Evolutionary conservation across 2,113 vertebrate species (phyloP).

Genomic region (Tragelaphus buxtoni): DNA sequence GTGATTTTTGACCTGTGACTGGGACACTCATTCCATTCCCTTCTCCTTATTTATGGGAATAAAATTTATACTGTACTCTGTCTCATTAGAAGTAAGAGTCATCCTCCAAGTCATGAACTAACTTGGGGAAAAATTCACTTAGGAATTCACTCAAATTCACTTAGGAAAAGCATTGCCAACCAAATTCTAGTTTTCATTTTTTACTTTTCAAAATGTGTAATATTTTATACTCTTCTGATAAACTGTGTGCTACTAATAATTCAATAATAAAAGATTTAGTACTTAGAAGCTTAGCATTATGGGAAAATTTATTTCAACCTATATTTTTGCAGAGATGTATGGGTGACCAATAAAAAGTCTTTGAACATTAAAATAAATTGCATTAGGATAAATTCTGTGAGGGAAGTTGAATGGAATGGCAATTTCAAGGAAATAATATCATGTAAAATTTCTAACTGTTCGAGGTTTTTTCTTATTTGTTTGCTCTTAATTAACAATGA

Average conservation of each 20-base stretch:
- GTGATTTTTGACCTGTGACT: neutral
- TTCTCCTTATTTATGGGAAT: neutral
- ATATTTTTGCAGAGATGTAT: neutral
- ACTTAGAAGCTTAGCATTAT: neutral
- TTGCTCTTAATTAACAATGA: neutral
- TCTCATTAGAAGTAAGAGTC: neutral
- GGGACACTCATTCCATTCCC: neutral
- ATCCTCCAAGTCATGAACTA: neutral
- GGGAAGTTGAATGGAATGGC: neutral
- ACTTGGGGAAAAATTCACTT: neutral
- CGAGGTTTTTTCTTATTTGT: neutral
- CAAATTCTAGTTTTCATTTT: neutral
- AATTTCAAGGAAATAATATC: neutral
- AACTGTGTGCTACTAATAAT: neutral
- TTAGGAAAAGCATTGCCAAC: neutral
- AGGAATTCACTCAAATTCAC: neutral
- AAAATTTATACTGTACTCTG: neutral
- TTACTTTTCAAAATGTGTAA: neutral
- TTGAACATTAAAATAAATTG: conserved; percentile 26
- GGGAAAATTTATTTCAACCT: neutral
- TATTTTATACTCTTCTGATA: neutral
- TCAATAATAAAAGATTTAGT: neutral
- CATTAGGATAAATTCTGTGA: neutral
- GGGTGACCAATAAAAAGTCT: neutral
- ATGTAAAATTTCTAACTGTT: neutral